Conservation (phyloP, 2,113 vertebrate genomes). For the Myodes glareolus region DNA sequence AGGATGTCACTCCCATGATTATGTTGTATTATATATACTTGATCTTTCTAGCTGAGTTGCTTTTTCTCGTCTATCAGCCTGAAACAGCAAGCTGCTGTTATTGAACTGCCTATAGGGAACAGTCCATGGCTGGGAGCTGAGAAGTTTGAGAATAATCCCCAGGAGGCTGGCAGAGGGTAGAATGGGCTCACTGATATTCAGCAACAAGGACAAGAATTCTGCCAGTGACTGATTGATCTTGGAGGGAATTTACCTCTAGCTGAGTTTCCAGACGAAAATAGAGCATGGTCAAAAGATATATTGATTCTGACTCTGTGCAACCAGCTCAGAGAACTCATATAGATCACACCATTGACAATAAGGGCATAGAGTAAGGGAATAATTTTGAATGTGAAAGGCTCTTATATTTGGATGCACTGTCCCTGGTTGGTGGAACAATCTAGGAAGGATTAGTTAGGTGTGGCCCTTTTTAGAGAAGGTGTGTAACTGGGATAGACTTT, state of each 20-base stretch:
- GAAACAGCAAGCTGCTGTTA: not conserved
- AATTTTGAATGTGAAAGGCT: not conserved
- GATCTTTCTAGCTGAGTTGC: conserved; percentile 11
- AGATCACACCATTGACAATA: not conserved
- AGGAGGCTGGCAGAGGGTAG: not conserved
- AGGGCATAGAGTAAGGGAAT: not conserved
- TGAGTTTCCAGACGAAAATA: conserved; percentile 7
- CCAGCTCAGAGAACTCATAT: not conserved
- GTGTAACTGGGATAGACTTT: not conserved
- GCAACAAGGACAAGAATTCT: not conserved
- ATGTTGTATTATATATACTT: not conserved
- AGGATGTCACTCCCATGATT: not conserved
- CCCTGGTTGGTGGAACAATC: not conserved
- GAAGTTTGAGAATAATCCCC: not conserved
- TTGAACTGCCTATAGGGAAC: not conserved
- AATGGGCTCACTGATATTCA: not conserved
- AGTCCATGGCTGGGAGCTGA: not conserved
- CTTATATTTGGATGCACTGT: not conserved
- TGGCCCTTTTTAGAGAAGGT: not conserved
- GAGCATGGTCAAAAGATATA: not conserved
- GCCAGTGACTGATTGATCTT: not conserved
- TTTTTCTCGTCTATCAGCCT: not conserved
- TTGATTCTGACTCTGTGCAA: not conserved
- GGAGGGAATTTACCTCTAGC: not conserved
- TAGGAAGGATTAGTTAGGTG: not conserved